Conservation (phyloP, 2,888 invertebrate genomes). For the Eupithecia centaureata region DNA sequence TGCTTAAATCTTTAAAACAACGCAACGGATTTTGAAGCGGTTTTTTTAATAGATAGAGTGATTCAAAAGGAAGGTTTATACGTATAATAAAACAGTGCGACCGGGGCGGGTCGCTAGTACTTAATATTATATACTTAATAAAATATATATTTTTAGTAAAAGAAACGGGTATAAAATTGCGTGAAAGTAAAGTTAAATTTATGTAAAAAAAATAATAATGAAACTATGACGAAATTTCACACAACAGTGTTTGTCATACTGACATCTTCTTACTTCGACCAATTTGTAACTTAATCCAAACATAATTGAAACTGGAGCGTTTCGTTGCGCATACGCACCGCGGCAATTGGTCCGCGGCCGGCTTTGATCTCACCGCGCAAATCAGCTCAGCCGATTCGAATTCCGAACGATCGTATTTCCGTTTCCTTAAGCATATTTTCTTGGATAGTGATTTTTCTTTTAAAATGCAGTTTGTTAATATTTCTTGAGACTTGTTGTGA, state of each 20-base stretch:
- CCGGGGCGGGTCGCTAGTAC: too few species aligned
- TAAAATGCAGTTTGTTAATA: neutral
- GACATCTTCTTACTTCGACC: slow-evolving; percentile 30
- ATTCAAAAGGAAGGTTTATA: too few species aligned
- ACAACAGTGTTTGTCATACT: too few species aligned
- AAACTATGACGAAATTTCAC: too few species aligned
- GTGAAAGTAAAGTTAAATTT: too few species aligned
- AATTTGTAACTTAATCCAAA: slow-evolving; percentile 46
- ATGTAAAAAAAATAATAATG: too few species aligned
- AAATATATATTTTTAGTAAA: too few species aligned
- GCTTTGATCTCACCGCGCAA: slow-evolving; percentile 78
- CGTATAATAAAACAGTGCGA: neutral
- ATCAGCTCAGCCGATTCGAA: slow-evolving; percentile 67
- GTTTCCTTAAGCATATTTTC: slow-evolving; percentile 50
- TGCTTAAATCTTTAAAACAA: too few species aligned
- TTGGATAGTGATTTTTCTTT: slow-evolving; percentile 16
- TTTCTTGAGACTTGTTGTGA: neutral
- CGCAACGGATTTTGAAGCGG: too few species aligned
- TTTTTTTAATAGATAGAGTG: too few species aligned
- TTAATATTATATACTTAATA: too few species aligned
- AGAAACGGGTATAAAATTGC: too few species aligned
- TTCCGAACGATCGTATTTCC: slow-evolving; percentile 63
- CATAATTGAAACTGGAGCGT: slow-evolving; percentile 67
- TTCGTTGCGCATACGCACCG: slow-evolving; percentile 68
- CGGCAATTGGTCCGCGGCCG: slow-evolving; percentile 64